These are phyloP conservation scores for Thysanoteuthis rhombus DNA, from an alignment of 2,888 invertebrate genomes.

Conservation along the genomic window DNA sequence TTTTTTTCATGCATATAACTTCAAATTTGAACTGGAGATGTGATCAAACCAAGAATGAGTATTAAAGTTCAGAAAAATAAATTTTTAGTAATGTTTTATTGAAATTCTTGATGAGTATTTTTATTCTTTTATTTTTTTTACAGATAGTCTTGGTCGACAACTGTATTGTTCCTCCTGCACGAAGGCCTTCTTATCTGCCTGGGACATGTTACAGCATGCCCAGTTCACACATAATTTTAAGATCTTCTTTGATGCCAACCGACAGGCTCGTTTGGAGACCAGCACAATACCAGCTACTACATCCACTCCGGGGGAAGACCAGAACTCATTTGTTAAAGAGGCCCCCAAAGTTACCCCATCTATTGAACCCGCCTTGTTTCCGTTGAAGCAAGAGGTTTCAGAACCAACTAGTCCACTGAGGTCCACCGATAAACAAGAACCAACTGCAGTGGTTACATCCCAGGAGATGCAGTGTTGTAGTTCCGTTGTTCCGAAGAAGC, in stretches of 20 bases:
- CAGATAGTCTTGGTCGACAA: slow-evolving; percentile 38
- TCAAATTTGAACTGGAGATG: no score
- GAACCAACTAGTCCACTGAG: slow-evolving; percentile 47
- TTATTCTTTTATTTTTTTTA: slow-evolving; percentile 33
- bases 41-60: no score
- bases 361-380: not conserved
- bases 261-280: slow-evolving; percentile 33
- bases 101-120: not conserved
- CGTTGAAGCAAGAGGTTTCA: not conserved
- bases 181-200: slow-evolving; percentile 58
- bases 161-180: slow-evolving; percentile 59
- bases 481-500: slow-evolving; percentile 62
- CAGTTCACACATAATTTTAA: slow-evolving; percentile 58
- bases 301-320: not conserved
- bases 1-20: no score
- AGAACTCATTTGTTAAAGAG: not conserved
- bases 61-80: no score
- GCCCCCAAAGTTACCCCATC: not conserved
- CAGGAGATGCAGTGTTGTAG: slow-evolving; percentile 48
- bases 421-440: slow-evolving; percentile 54
- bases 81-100: no score
- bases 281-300: slow-evolving; percentile 19
- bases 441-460: slow-evolving; percentile 40
- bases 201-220: slow-evolving; percentile 60
- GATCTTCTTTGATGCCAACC: slow-evolving; percentile 48